A percentile compares a stretch with the other conserved stretches of the same genome.
Conservation (phyloP, 2,888 invertebrate genomes). For the Cataglyphis livida region DNA sequence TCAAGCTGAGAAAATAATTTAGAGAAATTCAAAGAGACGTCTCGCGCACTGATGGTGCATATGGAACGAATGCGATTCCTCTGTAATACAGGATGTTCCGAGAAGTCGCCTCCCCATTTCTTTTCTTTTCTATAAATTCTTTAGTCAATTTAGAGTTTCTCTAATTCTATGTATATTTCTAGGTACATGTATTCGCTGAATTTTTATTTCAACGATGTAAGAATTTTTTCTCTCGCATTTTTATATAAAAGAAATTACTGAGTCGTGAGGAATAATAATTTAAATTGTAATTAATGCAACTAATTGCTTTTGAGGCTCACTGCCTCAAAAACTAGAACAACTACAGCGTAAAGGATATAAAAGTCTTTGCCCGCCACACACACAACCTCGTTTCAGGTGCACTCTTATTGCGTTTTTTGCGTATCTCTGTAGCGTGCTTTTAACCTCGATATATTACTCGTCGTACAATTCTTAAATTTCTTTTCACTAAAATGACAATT, state of each 20-base stretch:
- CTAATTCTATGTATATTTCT: not conserved
- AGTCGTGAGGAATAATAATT: not conserved
- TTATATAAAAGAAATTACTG: not conserved
- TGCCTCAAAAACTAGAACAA: not conserved
- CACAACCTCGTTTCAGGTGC: not conserved
- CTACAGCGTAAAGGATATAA: not conserved
- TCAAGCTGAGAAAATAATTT: conserved; percentile 49
- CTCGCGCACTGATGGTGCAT: not conserved
- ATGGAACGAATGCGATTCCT: conserved; percentile 1
- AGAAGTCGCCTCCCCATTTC: not conserved
- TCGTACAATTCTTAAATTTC: not conserved
- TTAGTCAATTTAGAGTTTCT: not conserved
- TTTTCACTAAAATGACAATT: conserved; percentile 1
- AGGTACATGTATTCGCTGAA: not conserved
- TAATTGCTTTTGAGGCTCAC: not conserved
- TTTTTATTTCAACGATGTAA: not conserved
- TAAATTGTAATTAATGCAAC: not conserved
- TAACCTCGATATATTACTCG: not conserved
- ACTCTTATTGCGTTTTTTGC: conserved; percentile 16
- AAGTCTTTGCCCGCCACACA: not conserved
- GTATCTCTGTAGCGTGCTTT: not conserved
- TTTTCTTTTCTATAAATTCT: not conserved
- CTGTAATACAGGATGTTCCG: conserved; percentile 7
- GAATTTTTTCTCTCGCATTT: not conserved
- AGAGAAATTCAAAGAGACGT: conserved; percentile 10